These are phyloP conservation scores for Eupleurogrammus muticus DNA, from an alignment of 2,797 vertebrate genomes.

Conservation along the genomic window DNA sequence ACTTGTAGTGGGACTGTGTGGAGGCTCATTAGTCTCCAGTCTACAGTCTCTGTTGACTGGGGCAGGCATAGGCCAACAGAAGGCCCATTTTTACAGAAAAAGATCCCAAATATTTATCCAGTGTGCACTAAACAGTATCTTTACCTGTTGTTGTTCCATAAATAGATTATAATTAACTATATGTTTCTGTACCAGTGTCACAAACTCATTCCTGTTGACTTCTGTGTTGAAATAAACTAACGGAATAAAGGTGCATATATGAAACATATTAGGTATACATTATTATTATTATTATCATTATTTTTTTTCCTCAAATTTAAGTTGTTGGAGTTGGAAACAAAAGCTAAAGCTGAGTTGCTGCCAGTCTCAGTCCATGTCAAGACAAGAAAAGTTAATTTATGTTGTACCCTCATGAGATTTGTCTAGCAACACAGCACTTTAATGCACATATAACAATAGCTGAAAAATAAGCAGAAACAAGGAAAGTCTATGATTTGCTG, in stretches of 20 bases:
- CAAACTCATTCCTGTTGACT: not conserved
- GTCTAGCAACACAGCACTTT: not conserved
- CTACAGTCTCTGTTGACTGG: not conserved
- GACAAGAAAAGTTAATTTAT: slow-evolving; percentile 17
- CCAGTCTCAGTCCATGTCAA: not conserved
- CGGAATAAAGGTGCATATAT: not conserved
- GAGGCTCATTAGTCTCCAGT: slow-evolving; percentile 29
- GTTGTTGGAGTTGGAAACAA: not conserved
- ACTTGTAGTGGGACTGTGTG: slow-evolving; percentile 19
- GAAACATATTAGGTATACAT: not conserved
- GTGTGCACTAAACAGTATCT: not conserved
- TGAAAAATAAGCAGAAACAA: slow-evolving; percentile 27
- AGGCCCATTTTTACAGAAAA: not conserved
- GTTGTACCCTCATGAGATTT: slow-evolving; percentile 17
- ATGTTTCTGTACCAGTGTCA: not conserved
- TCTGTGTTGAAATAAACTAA: not conserved
- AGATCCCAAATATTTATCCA: not conserved
- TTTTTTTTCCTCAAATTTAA: not conserved
- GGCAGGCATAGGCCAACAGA: not conserved
- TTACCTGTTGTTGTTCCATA: not conserved
- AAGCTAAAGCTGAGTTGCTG: not conserved
- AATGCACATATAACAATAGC: slow-evolving; percentile 2
- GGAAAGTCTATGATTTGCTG: slow-evolving; percentile 17
- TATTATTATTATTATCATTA: too few species aligned
- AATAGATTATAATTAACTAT: not conserved